A percentile compares a stretch with the other conserved stretches of the same genome.
phyloP scores from a whole-genome alignment of 2,888 invertebrate genomes.

The Agriopis marginaria region DNA sequence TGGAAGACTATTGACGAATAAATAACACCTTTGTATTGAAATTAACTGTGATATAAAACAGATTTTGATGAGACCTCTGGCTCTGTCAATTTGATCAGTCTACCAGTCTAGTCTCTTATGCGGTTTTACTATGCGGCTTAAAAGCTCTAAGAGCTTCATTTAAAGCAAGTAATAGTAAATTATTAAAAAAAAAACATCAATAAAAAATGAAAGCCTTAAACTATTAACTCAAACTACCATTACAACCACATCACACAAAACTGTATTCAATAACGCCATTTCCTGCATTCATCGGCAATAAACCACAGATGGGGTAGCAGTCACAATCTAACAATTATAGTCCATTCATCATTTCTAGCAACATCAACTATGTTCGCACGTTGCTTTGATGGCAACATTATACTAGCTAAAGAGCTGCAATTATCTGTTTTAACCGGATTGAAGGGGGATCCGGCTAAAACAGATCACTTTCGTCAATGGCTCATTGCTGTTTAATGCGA shows the following conservation, averaged over 20 bases:
- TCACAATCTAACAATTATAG: conserved; percentile 41
- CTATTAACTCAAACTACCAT: conserved; percentile 20
- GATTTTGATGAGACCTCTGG: too few species aligned
- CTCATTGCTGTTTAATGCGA: too few species aligned
- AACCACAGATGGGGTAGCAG: conserved; percentile 26
- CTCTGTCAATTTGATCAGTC: too few species aligned
- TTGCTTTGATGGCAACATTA: conserved; percentile 39
- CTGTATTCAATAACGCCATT: conserved; percentile 37
- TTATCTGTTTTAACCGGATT: conserved; percentile 16
- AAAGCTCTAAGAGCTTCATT: too few species aligned
- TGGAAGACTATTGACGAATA: too few species aligned
- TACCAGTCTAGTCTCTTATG: too few species aligned
- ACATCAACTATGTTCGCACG: conserved; percentile 45
- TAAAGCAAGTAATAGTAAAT: neutral
- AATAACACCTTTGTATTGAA: too few species aligned
- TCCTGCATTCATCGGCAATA: conserved; percentile 37
- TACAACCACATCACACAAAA: conserved; percentile 25
- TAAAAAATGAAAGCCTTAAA: conserved; percentile 23
- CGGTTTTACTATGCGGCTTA: too few species aligned
- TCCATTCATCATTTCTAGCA: conserved; percentile 43
- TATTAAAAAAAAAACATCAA: conserved; percentile 1
- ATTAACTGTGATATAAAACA: too few species aligned
- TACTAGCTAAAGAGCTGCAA: conserved; percentile 14
- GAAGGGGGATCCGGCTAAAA: too few species aligned
- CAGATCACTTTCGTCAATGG: too few species aligned